These are phyloP conservation scores for Eurytoma californica DNA, from an alignment of 2,888 invertebrate genomes.

Conservation along the genomic window DNA sequence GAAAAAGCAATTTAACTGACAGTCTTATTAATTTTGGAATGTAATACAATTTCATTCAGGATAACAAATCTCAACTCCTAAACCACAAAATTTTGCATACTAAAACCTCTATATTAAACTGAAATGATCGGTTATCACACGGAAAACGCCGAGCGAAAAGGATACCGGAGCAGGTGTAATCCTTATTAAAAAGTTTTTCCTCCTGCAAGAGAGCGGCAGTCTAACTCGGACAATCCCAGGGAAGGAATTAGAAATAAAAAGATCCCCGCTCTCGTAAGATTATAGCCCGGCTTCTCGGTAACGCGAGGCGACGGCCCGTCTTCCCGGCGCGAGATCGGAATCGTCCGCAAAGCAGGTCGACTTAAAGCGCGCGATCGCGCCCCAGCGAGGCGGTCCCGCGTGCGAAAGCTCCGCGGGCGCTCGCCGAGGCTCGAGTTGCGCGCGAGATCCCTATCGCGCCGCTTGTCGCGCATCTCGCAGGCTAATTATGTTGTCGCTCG, in stretches of 20 bases:
- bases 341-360: slow-evolving; percentile 37
- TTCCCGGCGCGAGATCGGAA: slow-evolving; percentile 29
- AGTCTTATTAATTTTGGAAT: no score
- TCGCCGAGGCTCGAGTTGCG: not conserved
- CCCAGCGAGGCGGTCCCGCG: slow-evolving; percentile 3
- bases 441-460: slow-evolving; percentile 9
- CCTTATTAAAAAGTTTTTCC: slow-evolving; percentile 2
- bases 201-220: not conserved
- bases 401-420: not conserved
- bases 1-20: no score
- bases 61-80: no score
- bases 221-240: not conserved
- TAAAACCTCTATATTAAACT: no score
- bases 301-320: slow-evolving; percentile 18
- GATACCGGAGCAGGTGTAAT: slow-evolving; percentile 15
- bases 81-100: no score
- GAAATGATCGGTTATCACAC: not conserved
- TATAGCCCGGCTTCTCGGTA: slow-evolving; percentile 16
- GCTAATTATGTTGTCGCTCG: slow-evolving; percentile 42
- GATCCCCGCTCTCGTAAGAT: not conserved
- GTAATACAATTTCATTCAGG: no score
- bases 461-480: not conserved
- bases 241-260: not conserved
- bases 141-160: no score
- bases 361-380: slow-evolving; percentile 19